Evolutionary conservation across 2,797 vertebrate genomes (phyloP).

Genomic region (Silurus aristotelis): DNA sequence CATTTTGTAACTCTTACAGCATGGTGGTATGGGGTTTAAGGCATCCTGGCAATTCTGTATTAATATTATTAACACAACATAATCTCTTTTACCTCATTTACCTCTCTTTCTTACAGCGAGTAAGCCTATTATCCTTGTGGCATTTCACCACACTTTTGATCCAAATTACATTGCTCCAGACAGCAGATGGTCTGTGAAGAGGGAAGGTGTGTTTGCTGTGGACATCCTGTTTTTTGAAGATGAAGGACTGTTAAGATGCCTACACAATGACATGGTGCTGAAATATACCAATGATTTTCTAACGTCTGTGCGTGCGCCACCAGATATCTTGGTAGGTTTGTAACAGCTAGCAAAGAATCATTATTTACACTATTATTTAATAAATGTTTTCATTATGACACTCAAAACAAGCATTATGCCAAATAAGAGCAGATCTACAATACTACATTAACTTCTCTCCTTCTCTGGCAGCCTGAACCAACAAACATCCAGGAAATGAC

Average conservation of each 20-base stretch:
- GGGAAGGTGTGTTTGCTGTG: background rate
- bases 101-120: background rate
- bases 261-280: background rate
- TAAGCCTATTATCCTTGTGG: background rate
- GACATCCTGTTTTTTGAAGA: background rate
- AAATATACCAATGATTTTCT: background rate
- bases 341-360: background rate
- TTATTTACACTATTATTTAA: background rate
- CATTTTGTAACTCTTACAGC: no score
- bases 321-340: background rate
- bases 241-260: background rate
- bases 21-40: no score
- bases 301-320: background rate
- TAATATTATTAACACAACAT: background rate
- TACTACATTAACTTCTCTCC: no score
- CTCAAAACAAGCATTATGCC: background rate
- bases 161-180: background rate
- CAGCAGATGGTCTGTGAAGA: background rate
- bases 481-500: fast-evolving
- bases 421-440: background rate
- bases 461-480: background rate
- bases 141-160: background rate
- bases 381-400: background rate
- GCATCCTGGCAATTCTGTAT: background rate
- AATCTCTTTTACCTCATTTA: background rate